Evolutionary conservation across 2,888 invertebrate species (phyloP).

Genomic region (Malacosoma neustria): DNA sequence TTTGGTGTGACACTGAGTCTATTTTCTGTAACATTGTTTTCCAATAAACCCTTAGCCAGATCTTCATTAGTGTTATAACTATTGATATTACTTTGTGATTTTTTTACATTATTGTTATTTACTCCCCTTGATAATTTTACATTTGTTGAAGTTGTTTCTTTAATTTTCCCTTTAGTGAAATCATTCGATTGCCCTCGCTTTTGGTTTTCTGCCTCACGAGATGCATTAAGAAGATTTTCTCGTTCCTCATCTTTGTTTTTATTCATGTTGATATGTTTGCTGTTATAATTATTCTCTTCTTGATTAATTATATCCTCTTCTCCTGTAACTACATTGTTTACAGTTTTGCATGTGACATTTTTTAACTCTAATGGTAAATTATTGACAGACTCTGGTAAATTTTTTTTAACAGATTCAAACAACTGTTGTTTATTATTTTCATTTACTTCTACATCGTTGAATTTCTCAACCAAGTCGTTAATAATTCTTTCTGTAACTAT

Average conservation of each 20-base stretch:
- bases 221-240: too few species aligned
- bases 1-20: too few species aligned
- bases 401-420: constrained; percentile 16
- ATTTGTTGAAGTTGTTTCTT: not conserved
- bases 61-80: not conserved
- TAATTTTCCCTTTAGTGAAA: not conserved
- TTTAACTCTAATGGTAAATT: constrained; percentile 4
- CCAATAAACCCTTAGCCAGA: not conserved
- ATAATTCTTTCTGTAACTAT: constrained; percentile 11
- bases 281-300: constrained; percentile 9
- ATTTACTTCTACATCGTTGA: constrained; percentile 14
- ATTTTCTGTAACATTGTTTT: not conserved
- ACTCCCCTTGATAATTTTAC: not conserved
- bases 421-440: constrained; percentile 12
- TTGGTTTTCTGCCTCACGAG: not conserved
- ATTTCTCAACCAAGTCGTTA: constrained; percentile 13
- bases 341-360: not conserved
- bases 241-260: not conserved
- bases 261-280: constrained; percentile 11
- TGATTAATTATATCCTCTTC: constrained; percentile 1
- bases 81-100: not conserved
- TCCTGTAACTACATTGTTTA: not conserved
- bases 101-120: not conserved
- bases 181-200: not conserved
- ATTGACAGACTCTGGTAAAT: constrained; percentile 19